Evolutionary conservation across 2,113 vertebrate genomes (phyloP), one percentile per base, ranked within the genome.

Genomic region (Otus sunia): DNA sequence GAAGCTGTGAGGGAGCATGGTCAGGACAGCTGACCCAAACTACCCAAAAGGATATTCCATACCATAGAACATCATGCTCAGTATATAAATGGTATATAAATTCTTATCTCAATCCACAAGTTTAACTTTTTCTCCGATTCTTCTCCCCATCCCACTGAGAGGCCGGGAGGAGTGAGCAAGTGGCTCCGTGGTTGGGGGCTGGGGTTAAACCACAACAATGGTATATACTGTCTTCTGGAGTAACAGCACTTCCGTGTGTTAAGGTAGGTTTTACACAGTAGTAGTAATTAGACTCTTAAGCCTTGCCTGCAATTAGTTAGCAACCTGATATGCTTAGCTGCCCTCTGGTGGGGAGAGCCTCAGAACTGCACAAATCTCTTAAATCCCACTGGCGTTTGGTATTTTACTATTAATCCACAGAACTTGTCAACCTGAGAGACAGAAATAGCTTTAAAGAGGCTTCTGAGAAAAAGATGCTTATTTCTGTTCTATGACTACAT

Each of bases 291-390:
- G 73, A 32, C 25, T 52, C 32, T 13, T 3, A 34, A 83, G 39
- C 37, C 19, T 1, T 25, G 50, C 36, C 52, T 20, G 22, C 15
- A 13, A 55, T 60, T 64, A 39, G 9, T 39, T 47, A 36, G 34
- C 8, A 7, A 27, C 50, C 52, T 10, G 30, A 10, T 8, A 15
- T 18, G 29, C 62, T 32, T 1, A 68, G 85, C 78, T 86, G 92
- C 95, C 89, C 91, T 80, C 94, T 95, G 68, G 25, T 92, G 95
- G 94, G 63, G 26, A 83, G 20, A 77, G 52, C 29, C 52, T 21
- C 73, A 34, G 66, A 36, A 36, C 62, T 14, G 50, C 47, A 67
- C 29, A 32, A 12, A 71, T 5, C 49, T 26, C 22, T n/a, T 2
- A 29, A 74, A 76, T 5, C 64, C 59, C 30, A n/a, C 11, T 15